phyloP scores from a whole-genome alignment of 2,113 vertebrate genomes.

The Chaetorhynchus papuensis region DNA sequence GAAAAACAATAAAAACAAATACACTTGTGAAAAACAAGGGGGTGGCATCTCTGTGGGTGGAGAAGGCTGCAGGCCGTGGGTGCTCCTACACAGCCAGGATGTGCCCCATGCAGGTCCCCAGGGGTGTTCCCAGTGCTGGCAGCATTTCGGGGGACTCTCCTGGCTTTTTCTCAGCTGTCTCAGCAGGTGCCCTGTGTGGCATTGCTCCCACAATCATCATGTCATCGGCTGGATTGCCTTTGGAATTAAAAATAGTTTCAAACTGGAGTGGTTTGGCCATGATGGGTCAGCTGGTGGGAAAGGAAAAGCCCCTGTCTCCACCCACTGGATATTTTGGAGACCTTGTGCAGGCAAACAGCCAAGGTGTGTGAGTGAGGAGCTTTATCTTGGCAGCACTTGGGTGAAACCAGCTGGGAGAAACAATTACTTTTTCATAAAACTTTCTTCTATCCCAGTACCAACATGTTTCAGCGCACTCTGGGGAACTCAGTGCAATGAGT shows the following conservation, averaged over 20 bases:
- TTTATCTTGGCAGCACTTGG: background rate
- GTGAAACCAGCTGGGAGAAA: background rate
- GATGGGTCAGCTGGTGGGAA: background rate
- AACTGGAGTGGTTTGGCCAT: background rate
- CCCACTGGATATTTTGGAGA: background rate
- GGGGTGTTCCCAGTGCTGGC: background rate
- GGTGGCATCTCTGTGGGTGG: background rate
- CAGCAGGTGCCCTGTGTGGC: background rate
- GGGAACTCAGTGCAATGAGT: background rate
- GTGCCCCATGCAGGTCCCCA: rapidly evolving
- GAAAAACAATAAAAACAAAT: background rate
- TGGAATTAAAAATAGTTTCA: background rate
- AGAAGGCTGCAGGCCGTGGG: background rate
- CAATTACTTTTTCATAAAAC: background rate
- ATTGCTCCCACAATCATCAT: background rate
- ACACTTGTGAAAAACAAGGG: background rate
- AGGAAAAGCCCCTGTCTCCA: background rate
- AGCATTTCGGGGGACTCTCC: background rate
- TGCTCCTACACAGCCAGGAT: rapidly evolving
- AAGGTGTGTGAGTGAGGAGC: background rate
- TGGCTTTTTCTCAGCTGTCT: background rate
- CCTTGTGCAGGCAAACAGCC: background rate
- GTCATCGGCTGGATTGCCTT: background rate
- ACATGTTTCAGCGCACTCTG: background rate
- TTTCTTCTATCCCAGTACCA: background rate